Percentiles rank a stretch among this genome's conserved stretches.
phyloP scores from a whole-genome alignment of 2,797 vertebrate genomes.

The Pangasius krempfi region DNA sequence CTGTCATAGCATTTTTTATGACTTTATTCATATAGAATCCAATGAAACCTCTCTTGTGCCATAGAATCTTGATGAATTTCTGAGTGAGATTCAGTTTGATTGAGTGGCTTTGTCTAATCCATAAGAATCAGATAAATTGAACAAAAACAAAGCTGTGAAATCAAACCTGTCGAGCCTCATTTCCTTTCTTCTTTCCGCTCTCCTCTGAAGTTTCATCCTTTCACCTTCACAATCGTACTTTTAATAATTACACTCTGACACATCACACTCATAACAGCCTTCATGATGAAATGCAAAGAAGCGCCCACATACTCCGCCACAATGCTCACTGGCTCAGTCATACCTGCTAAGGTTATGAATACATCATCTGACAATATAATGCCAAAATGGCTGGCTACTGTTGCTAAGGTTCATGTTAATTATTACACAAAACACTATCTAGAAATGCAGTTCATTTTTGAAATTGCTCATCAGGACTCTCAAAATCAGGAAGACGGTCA shows the following conservation, averaged over 20 bases:
- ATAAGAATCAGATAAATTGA: neutral
- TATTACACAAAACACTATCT: neutral
- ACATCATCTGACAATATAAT: neutral
- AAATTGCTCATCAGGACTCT: neutral
- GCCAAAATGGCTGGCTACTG: neutral
- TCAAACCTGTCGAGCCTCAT: slow-evolving; percentile 45
- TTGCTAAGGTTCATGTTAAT: neutral
- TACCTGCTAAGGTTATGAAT: neutral
- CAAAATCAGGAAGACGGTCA: neutral
- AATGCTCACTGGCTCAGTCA: neutral
- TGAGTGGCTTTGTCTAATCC: neutral
- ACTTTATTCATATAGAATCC: neutral
- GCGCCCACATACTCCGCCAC: neutral
- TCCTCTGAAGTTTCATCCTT: slow-evolving; percentile 32
- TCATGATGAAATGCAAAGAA: slow-evolving; percentile 20
- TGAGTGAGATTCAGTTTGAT: neutral
- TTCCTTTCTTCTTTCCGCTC: neutral
- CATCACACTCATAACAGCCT: slow-evolving; percentile 3
- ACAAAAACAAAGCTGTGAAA: slow-evolving; percentile 10
- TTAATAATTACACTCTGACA: slow-evolving; percentile 27
- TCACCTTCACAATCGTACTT: slow-evolving; percentile 45
- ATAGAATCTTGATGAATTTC: neutral
- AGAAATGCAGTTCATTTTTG: neutral
- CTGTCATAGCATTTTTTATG: neutral
- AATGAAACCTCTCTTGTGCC: neutral